A percentile compares a stretch with the other conserved stretches of the same genome.
phyloP scores from a whole-genome alignment of 2,888 invertebrate species.

The Platycheirus albimanus region DNA sequence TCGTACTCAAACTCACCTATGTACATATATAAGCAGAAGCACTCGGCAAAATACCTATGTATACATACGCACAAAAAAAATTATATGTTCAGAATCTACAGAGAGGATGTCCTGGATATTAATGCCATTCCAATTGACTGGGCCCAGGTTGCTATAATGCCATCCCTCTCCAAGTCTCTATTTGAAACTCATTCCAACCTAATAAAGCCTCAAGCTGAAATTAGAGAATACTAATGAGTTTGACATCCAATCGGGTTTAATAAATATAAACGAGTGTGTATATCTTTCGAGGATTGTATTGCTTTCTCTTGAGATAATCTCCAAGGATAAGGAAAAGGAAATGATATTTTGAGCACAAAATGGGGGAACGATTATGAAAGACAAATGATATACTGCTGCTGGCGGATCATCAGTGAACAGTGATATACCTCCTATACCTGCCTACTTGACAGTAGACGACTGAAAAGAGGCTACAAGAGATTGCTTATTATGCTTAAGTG shows the following conservation, averaged over 20 bases:
- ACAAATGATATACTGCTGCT: background rate
- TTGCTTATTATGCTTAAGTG: background rate
- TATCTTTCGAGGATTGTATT: constrained; percentile 4
- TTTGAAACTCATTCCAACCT: constrained; percentile 38
- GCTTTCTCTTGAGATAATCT: constrained; percentile 29
- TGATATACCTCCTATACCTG: too few species aligned
- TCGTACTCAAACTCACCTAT: too few species aligned
- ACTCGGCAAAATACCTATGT: background rate
- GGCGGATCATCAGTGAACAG: too few species aligned
- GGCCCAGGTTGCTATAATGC: background rate
- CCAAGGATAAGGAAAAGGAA: constrained; percentile 26
- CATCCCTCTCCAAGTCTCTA: background rate
- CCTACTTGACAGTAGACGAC: background rate
- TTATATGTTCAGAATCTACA: constrained; percentile 3
- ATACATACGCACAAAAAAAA: background rate
- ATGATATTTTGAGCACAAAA: constrained; percentile 17
- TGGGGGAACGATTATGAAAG: background rate
- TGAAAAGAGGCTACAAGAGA: background rate
- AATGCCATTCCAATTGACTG: background rate
- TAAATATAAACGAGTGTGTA: background rate
- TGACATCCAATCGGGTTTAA: constrained; percentile 42
- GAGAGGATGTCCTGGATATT: constrained; percentile 23
- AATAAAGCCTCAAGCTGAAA: constrained; percentile 35
- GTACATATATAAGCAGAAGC: background rate
- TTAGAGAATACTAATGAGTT: constrained; percentile 47